Conservation (phyloP, 2,888 invertebrate genomes). For the Eupithecia exiguata region DNA sequence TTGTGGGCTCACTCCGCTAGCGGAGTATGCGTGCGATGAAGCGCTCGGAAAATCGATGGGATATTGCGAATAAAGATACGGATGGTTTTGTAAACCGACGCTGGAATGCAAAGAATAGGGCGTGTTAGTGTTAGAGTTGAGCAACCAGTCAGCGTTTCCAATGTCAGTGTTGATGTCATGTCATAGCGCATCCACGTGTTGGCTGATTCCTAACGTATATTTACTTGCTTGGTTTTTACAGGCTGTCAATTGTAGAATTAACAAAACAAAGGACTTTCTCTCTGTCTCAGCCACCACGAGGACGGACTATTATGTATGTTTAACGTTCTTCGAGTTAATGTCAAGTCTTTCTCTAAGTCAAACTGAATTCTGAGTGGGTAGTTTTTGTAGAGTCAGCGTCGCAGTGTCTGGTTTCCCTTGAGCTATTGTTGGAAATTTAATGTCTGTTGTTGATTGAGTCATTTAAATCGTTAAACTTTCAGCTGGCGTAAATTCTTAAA, state of each 20-base stretch:
- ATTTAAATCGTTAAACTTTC: not conserved
- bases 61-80: slow-evolving; percentile 82
- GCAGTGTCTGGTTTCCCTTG: not conserved
- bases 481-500: no score
- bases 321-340: not conserved
- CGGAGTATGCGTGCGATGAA: slow-evolving; percentile 82
- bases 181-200: not conserved
- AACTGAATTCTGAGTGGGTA: not conserved
- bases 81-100: slow-evolving; percentile 80
- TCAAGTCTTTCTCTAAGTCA: not conserved
- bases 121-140: slow-evolving; percentile 45
- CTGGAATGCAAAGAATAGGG: slow-evolving; percentile 78
- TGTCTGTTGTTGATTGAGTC: not conserved
- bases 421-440: not conserved
- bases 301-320: not conserved
- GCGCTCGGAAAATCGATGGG: slow-evolving; percentile 83
- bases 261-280: not conserved
- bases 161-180: not conserved
- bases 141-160: slow-evolving; percentile 8
- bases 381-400: not conserved
- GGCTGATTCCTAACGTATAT: not conserved
- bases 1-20: slow-evolving; percentile 78
- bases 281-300: not conserved
- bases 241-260: not conserved
- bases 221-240: not conserved